Evolutionary conservation across 1,140 invertebrate genomes (phyloP), one percentile per base, ranked within the genome.

Genomic region (Whitmania pigra): DNA sequence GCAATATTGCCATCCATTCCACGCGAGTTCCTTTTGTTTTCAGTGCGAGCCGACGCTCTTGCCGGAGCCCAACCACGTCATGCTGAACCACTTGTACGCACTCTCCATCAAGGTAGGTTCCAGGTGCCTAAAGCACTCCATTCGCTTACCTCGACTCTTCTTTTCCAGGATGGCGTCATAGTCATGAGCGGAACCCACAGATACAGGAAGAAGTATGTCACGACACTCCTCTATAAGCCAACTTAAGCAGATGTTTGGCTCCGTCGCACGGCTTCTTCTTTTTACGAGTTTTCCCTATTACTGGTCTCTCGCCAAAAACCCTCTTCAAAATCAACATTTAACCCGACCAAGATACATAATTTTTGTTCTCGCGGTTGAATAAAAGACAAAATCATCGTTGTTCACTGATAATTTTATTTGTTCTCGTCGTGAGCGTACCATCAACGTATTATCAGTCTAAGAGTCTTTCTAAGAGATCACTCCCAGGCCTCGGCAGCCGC

Each of bases 1-100:
- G n/a, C 43, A 49, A 49, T 49, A 15, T 13, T 13, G 13, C 43
- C 15, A 49, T 49, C 15, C 43, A 17, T 15, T 63, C n/a, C n/a
- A n/a, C n/a, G 29, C 22, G 11, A 63, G 18, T 63, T 70, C 75
- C 73, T 74, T 22, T 36, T 36, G 73, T 76, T 76, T 81, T 29
- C 83, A 95, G 90, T 97, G 94, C 84, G 96, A 99, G 83, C 96
- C 96, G 67, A 97, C 94, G 67, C 85, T 99, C 75, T 83, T 99
- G 76, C 96, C 96, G n/a, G 94, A 98, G 84, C 96, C 76, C 13
- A 97, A 97, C 82, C 94, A 98, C 82, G 95, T 99, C 1, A 99
- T 99, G 95, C 85, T 99, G 75, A 99, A 99, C 83, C 96, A 99
- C 85, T 83, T 99, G n/a, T 99, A 99, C 84, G 96, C 96, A 22